phyloP scores from a whole-genome alignment of 1,140 invertebrate genomes.

The Hyposmocoma kahamanoa region DNA sequence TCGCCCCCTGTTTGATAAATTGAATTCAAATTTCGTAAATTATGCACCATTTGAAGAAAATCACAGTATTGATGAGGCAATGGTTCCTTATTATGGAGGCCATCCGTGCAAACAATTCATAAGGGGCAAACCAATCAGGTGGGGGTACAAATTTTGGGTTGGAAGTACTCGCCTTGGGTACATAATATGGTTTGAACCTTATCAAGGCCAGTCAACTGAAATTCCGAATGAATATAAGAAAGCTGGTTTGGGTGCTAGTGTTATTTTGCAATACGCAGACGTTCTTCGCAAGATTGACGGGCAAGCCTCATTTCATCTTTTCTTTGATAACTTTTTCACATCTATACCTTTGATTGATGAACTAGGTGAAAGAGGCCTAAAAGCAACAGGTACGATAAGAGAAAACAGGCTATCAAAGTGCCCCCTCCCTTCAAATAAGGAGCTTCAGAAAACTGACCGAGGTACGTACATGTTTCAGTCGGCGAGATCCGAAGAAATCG shows the following conservation, averaged over 20 bases:
- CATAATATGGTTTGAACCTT: not conserved
- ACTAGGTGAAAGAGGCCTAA: not conserved
- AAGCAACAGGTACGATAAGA: not conserved
- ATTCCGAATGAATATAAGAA: not conserved
- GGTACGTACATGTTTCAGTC: constrained; percentile 7
- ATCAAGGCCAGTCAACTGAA: not conserved
- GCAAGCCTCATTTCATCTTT: not conserved
- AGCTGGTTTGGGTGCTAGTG: not conserved
- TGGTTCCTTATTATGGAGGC: not conserved
- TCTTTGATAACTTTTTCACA: constrained; percentile 4
- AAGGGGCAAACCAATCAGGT: not conserved
- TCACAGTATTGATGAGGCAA: constrained; percentile 1
- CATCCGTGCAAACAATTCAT: constrained; percentile 4
- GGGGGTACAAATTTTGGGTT: constrained; percentile 2
- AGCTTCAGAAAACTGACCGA: constrained; percentile 2
- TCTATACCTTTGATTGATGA: not conserved
- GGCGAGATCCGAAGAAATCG: constrained; percentile 7
- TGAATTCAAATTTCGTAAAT: not conserved
- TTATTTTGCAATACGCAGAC: not conserved
- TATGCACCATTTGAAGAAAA: not conserved
- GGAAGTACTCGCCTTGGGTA: not conserved
- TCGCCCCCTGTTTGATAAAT: not conserved
- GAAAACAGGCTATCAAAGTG: constrained; percentile 4
- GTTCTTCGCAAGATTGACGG: not conserved
- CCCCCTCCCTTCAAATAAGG: constrained; percentile 10